phyloP scores from a whole-genome alignment of 2,888 invertebrate genomes.

The Tachina lurida region DNA sequence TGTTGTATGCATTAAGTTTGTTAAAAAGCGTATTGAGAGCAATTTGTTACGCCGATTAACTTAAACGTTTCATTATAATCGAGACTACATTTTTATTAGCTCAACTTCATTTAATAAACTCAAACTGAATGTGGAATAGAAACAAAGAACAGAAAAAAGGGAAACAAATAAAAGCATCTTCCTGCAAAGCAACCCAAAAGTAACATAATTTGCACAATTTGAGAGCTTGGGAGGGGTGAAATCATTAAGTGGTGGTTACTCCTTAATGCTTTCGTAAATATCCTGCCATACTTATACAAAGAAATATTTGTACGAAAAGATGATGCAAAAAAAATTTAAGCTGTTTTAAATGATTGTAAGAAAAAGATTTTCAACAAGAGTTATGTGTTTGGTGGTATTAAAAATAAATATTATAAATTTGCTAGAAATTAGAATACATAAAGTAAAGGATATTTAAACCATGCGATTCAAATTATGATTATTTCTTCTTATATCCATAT shows the following conservation, averaged over 20 bases:
- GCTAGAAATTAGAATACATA: slow-evolving; percentile 21
- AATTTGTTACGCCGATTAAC: slow-evolving; percentile 70
- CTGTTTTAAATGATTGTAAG: slow-evolving; percentile 60
- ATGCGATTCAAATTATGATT: slow-evolving; percentile 43
- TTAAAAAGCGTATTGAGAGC: slow-evolving; percentile 60
- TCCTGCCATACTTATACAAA: not conserved
- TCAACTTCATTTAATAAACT: slow-evolving; percentile 40
- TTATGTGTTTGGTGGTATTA: slow-evolving; percentile 45
- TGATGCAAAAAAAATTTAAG: slow-evolving; percentile 43
- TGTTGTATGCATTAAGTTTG: slow-evolving; percentile 38
- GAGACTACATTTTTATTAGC: slow-evolving; percentile 59
- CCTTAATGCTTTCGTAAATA: slow-evolving; percentile 20
- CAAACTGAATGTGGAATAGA: slow-evolving; percentile 23
- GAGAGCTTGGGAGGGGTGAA: slow-evolving; percentile 33
- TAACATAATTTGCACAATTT: slow-evolving; percentile 10
- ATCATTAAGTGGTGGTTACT: slow-evolving; percentile 34
- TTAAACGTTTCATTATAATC: slow-evolving; percentile 69
- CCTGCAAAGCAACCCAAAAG: not conserved
- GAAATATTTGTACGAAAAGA: not conserved
- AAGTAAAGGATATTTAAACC: slow-evolving; percentile 29
- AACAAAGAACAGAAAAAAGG: slow-evolving; percentile 5
- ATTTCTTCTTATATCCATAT: slow-evolving; percentile 21
- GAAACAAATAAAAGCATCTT: slow-evolving; percentile 25
- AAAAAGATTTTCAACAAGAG: slow-evolving; percentile 30
- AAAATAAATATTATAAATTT: slow-evolving; percentile 57